Evolutionary conservation across 2,888 invertebrate genomes (phyloP).

Genomic region (Diadegma fenestrale): DNA sequence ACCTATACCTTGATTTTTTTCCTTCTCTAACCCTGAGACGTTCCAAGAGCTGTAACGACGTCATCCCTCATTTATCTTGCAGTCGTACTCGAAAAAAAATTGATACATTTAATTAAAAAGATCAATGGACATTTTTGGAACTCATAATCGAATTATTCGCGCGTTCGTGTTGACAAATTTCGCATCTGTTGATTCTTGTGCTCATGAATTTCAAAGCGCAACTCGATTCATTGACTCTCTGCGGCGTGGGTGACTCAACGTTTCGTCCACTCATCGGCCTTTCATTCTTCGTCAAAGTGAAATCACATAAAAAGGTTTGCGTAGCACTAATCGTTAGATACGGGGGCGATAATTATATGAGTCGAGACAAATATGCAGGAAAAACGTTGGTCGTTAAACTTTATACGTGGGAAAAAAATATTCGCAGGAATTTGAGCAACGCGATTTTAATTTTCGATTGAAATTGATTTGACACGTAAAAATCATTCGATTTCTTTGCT

Average conservation of each 20-base stretch:
- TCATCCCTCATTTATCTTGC: slow-evolving; percentile 55
- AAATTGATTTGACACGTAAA: background rate
- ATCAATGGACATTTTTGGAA: slow-evolving; percentile 1
- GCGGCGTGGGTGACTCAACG: slow-evolving; percentile 59
- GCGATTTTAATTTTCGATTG: background rate
- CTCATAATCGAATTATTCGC: slow-evolving; percentile 1
- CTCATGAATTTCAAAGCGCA: background rate
- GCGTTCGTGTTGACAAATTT: background rate
- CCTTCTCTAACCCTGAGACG: slow-evolving; percentile 31
- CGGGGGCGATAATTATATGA: background rate
- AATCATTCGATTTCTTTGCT: background rate
- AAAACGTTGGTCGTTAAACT: too few relatives aligned
- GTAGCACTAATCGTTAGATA: background rate
- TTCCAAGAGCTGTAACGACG: slow-evolving; percentile 43
- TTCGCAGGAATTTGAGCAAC: background rate
- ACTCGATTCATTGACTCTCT: slow-evolving; percentile 50
- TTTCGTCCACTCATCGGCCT: slow-evolving; percentile 47
- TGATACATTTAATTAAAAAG: background rate
- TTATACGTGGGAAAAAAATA: too few relatives aligned
- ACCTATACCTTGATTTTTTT: slow-evolving; percentile 46
- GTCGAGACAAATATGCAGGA: background rate
- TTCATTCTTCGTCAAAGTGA: slow-evolving; percentile 7
- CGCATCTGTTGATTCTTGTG: background rate
- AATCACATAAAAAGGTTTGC: slow-evolving; percentile 25
- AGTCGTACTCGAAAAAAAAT: background rate